Evolutionary conservation across 2,797 vertebrate species (phyloP).

Genomic region (Neoniphon sammara): DNA sequence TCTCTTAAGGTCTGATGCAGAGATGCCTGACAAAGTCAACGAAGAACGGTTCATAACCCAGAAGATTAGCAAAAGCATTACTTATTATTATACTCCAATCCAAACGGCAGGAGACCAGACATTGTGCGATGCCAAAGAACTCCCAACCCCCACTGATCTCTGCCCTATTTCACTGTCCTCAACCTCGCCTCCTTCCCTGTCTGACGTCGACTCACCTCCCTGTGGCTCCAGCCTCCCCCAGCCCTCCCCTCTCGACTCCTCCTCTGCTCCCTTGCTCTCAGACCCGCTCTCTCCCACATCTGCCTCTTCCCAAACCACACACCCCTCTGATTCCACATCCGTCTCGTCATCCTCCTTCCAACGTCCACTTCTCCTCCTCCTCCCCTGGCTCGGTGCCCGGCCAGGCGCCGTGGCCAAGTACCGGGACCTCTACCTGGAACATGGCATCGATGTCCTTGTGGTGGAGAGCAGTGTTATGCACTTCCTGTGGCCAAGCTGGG

Average conservation of each 20-base stretch:
- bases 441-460: slow-evolving; percentile 77
- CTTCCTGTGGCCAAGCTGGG: slow-evolving; percentile 81
- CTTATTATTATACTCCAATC: slow-evolving; percentile 54
- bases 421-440: slow-evolving; percentile 76
- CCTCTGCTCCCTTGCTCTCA: slow-evolving; percentile 35
- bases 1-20: slow-evolving; percentile 34
- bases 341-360: background rate
- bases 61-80: slow-evolving; percentile 62
- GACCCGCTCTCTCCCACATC: slow-evolving; percentile 15
- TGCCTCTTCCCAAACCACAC: background rate
- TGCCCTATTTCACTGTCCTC: rapidly evolving
- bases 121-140: slow-evolving; percentile 9
- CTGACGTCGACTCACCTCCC: background rate
- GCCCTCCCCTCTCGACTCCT: background rate
- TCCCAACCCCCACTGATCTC: background rate
- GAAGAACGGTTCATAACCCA: slow-evolving; percentile 29
- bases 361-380: slow-evolving; percentile 77
- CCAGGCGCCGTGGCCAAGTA: slow-evolving; percentile 72
- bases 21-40: background rate
- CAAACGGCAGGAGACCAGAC: background rate
- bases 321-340: background rate
- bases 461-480: slow-evolving; percentile 71
- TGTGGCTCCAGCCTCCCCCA: background rate
- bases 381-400: slow-evolving; percentile 82
- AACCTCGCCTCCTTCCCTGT: background rate